Base-by-base conservation (phyloP, 2,888 invertebrate species). In the Alcis repandata region DNA sequence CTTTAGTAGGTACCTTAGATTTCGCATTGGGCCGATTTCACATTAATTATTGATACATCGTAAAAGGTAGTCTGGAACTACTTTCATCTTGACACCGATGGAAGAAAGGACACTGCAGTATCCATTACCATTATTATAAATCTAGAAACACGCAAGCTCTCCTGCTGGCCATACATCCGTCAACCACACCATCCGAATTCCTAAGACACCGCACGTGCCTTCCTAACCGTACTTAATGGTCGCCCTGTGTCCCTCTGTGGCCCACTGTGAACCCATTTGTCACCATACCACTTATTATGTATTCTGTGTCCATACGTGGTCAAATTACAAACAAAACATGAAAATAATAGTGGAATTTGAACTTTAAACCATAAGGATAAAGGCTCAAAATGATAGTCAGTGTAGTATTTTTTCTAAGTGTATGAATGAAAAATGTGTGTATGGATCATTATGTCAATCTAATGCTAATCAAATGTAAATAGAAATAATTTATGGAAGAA, bases 141-240 rank as follows among this genome's bases (percentile, higher is more conserved):
- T 15, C 8, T 19, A 43, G 0, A 20, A 1, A 19, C 19, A 43
- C 43, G 11, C 19, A 10, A 20, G 2, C 11, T 19, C 27, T 69
- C 78, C 75, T 40, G 83, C 73, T 78, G 84, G 80, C 80, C 83
- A 79, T 79, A 73, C 79, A 90, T 91, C 85, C 60, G 80, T 91
- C 88, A 86, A 74, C 71, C 71, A 79, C 76, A 84, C 86, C 87
- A 85, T 85, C 84, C 84, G 83, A 86, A 90, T 90, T 88, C 90
- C 82, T 78, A 69, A 69, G 75, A 73, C 76, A 73, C 57, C 72
- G 81, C 85, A 82, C 85, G 82, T 82, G 82, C 83, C 80, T 73
- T 71, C 70, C 67, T 82, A 84, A 86, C 85, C 73, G 74, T 84
- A 79, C 60, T 82, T 84, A 82, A 86, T 86, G 86, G 86, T 78